Evolutionary conservation across 2,113 vertebrate species (phyloP), one percentile per base, ranked within the genome.

Genomic region (Phylloscopus whistleri): DNA sequence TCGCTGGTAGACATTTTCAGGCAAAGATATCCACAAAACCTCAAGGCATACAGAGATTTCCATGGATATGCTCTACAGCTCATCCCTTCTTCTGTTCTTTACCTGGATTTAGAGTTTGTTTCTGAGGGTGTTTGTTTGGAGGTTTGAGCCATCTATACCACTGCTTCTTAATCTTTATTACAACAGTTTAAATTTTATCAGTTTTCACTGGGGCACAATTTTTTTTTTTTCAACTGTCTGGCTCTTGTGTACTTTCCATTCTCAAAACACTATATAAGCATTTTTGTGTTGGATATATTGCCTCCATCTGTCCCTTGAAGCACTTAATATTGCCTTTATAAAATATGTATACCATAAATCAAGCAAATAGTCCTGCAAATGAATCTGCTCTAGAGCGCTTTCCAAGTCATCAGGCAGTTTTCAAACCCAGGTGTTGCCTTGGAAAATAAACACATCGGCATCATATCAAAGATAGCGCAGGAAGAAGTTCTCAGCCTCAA

Each of bases 311-410:
- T 90, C 58, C 67, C 78, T 41, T 74, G 46, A 84, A 89, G 78
- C 74, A 88, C 68, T 95, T 94, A 69, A 89, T 87, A 91, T 74
- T 93, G 48, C 58, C 39, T 76, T 90, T 91, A 69, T 69, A 51
- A 94, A 92, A 89, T 74, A 90, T 63, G 64, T 37, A 43, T 74
- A 62, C 39, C 11, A 33, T 93, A 85, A 81, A 82, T 94, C 49
- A 76, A 86, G 43, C 22, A 77, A 41, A 46, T n/a, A 69, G 44
- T 86, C 39, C 56, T 37, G 37, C 37, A 37, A 89, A 43, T 62
- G 43, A 70, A 51, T 74, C 27, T 93, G 35, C 33, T 94, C 46
- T 79, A 43, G 81, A 73, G 46, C 76, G 46, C 41, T 83, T 95
- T 82, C 78, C 74, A 73, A 88, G 55, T 62, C 58, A 83, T 43